A percentile compares a stretch with the other conserved stretches of the same genome.
These are phyloP conservation scores for Ophraella communa DNA, from an alignment of 2,888 invertebrate species.

Conservation along the genomic window DNA sequence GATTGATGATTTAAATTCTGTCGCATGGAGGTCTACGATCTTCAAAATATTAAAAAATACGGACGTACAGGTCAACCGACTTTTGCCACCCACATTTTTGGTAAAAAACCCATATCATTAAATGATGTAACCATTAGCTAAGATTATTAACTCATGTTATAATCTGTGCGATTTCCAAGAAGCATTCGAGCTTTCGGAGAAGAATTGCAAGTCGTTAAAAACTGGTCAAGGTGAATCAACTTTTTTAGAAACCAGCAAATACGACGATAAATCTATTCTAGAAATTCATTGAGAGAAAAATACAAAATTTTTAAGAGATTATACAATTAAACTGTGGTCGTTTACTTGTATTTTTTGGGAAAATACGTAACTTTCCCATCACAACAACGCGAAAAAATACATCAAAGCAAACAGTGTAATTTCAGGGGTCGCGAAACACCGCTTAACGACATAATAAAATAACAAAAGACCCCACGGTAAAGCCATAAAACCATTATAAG, in stretches of 20 bases:
- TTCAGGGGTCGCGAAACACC: neutral
- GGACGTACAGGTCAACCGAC: neutral
- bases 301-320: too few relatives aligned
- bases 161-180: neutral
- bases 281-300: too few relatives aligned
- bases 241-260: neutral
- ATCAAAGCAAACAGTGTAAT: too few relatives aligned
- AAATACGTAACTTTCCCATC: too few relatives aligned
- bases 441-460: neutral
- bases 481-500: conserved; percentile 1
- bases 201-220: neutral
- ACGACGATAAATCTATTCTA: too few relatives aligned
- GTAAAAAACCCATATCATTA: neutral
- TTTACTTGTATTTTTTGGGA: too few relatives aligned
- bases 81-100: neutral
- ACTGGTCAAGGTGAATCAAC: neutral
- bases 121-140: neutral
- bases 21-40: too few relatives aligned
- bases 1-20: too few relatives aligned
- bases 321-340: too few relatives aligned
- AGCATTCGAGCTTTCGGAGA: neutral
- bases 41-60: neutral
- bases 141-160: too few relatives aligned
- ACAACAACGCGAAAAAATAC: too few relatives aligned
- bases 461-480: neutral